Percentiles rank a stretch among this genome's conserved stretches.
Conservation (phyloP, 2,888 invertebrate genomes). For the Glomeris marginata region DNA sequence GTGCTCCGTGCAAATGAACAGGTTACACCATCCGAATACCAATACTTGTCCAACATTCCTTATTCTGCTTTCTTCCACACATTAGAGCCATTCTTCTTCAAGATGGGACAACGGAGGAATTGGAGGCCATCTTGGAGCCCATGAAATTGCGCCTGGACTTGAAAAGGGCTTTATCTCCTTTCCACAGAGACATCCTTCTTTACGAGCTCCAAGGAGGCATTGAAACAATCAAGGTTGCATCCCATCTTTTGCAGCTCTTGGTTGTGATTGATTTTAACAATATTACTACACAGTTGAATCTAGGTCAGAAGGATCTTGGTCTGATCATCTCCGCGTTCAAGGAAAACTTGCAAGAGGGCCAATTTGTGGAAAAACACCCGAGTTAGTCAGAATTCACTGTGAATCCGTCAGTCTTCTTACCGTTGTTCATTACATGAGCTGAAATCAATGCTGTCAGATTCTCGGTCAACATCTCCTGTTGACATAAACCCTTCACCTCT, state of each 20-base stretch:
- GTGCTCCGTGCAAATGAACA: constrained; percentile 44
- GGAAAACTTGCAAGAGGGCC: constrained; percentile 44
- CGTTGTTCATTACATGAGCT: constrained; percentile 6
- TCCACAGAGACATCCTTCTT: constrained; percentile 30
- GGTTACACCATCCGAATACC: too few species aligned
- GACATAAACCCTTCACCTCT: constrained; percentile 16
- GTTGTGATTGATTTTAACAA: not conserved
- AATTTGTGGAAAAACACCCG: constrained; percentile 14
- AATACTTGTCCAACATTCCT: too few species aligned
- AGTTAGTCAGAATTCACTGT: constrained; percentile 15
- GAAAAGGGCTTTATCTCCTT: constrained; percentile 45
- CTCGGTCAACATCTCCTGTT: constrained; percentile 14
- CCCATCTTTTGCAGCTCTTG: not conserved
- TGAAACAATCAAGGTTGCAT: constrained; percentile 41
- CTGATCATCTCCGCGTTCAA: constrained; percentile 53
- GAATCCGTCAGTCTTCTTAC: not conserved
- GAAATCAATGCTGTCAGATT: not conserved
- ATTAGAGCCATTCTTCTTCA: constrained; percentile 32
- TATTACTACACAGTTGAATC: constrained; percentile 36
- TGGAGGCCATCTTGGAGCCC: constrained; percentile 62
- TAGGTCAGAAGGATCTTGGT: constrained; percentile 59
- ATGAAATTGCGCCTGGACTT: constrained; percentile 53
- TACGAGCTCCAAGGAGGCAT: constrained; percentile 49
- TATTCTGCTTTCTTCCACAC: not conserved
- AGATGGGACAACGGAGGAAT: constrained; percentile 51